Evolutionary conservation across 1,140 invertebrate species (phyloP), one percentile per base, ranked within the genome.

Genomic region (Euura saliciscinereae): DNA sequence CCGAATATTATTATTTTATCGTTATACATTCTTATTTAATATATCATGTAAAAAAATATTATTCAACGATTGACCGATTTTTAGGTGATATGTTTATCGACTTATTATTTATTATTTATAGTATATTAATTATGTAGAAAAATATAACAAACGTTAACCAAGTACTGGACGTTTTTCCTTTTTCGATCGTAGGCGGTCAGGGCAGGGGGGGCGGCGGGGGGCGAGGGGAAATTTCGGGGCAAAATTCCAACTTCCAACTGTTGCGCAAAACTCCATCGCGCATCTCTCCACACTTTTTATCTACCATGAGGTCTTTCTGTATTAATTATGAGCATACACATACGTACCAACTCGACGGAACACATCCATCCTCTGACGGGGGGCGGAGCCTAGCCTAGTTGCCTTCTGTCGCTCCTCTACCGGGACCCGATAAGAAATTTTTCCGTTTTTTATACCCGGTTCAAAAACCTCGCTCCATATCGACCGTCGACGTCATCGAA

Each of bases 201-300:
- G 28, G 10, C 1, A n/a, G 51, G 51, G 51, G 51, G 66, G 66
- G 13, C 43, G n/a, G 43, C 6, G 66, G 13, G 66, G 13, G 13
- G 65, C 8, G 13, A 43, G 65, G 59, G 3, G 43, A 51, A 76
- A 77, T 77, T 78, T 77, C 78, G 69, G 70, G 66, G 66, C 66
- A 67, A 80, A 79, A 79, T 77, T 79, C 77, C 74, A 76, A 78
- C 59, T 79, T 75, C 74, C 80, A 82, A 82, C 79, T 82, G 80
- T 80, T 82, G 79, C 80, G 79, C 80, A 78, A 76, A 77, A 66
- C 51, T 65, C 69, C 66, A 73, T 71, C 28, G 78, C 81, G 81
- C 81, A 82, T 78, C 80, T 78, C 77, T 76, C 75, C 1, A 28
- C 28, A 28, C 28, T 28, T 28, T 28, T 28, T 28, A 28, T 28